Percentiles rank a stretch among this genome's conserved stretches.
Evolutionary conservation across 1,140 invertebrate species (phyloP).

Genomic region (Theocolax elegans): DNA sequence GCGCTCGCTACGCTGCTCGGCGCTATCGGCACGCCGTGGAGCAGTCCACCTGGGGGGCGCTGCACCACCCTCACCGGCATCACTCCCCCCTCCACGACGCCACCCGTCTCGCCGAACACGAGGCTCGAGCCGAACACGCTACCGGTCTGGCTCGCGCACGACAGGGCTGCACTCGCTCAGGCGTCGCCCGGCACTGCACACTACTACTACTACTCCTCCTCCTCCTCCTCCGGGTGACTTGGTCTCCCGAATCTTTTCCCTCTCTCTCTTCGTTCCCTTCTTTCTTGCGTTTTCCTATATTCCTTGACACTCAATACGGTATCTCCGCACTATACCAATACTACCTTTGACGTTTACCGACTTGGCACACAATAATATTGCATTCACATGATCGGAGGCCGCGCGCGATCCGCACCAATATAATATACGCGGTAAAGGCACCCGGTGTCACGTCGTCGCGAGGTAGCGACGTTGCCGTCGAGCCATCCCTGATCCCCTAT

Average conservation of each 20-base stretch:
- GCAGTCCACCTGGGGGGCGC: slow-evolving; percentile 67
- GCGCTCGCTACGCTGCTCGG: slow-evolving; percentile 55
- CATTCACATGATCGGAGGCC: no score
- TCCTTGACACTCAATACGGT: no score
- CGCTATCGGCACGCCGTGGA: slow-evolving; percentile 65
- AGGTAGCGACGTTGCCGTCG: no score
- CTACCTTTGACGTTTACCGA: no score
- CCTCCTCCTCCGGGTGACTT: background rate
- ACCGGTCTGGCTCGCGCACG: slow-evolving; percentile 36
- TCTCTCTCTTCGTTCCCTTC: background rate
- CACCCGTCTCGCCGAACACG: slow-evolving; percentile 58
- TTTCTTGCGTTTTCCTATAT: no score
- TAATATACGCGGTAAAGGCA: no score
- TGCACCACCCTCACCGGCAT: slow-evolving; percentile 68
- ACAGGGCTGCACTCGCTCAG: slow-evolving; percentile 36
- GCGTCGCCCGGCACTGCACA: slow-evolving; percentile 21
- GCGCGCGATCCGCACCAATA: no score
- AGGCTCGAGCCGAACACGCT: slow-evolving; percentile 47
- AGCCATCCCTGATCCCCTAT: no score
- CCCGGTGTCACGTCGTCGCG: no score
- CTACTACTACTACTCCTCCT: no score
- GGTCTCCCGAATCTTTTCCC: background rate
- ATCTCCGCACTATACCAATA: no score
- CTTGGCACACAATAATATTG: no score
- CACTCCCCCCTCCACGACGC: slow-evolving; percentile 67